A percentile compares a stretch with the other conserved stretches of the same genome.
Evolutionary conservation across 2,797 vertebrate species (phyloP).

Genomic region (Margarornis squamiger): DNA sequence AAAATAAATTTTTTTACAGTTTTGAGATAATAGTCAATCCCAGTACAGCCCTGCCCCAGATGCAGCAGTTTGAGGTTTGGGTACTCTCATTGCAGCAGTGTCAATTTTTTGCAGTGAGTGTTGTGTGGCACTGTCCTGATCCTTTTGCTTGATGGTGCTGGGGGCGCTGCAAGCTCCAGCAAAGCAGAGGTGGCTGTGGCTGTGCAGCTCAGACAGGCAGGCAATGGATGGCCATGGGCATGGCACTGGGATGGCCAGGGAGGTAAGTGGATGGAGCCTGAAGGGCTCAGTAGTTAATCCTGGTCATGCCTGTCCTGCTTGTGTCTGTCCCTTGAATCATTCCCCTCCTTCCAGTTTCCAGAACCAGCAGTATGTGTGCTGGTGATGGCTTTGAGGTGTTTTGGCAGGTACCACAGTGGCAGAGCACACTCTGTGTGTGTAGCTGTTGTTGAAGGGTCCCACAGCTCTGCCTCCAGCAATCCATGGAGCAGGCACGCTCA

Average conservation of each 20-base stretch:
- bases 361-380: rapidly evolving
- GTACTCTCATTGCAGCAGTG: neutral
- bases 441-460: neutral
- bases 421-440: neutral
- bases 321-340: neutral
- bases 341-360: neutral
- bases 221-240: rapidly evolving
- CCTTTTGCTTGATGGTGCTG: neutral
- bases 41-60: neutral
- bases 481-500: neutral
- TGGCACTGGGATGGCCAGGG: neutral
- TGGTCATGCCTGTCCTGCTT: neutral
- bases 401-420: neutral
- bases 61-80: neutral
- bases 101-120: neutral
- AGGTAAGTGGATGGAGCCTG: neutral
- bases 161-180: neutral
- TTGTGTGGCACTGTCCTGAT: neutral
- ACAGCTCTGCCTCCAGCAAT: neutral
- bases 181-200: neutral
- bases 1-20: neutral
- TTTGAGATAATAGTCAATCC: neutral
- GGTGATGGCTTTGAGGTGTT: neutral
- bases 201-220: neutral
- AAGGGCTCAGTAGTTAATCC: neutral